A percentile compares a stretch with the other conserved stretches of the same genome.
Conservation (phyloP, 2,797 vertebrate species). For the Premnoplex brunnescens region DNA sequence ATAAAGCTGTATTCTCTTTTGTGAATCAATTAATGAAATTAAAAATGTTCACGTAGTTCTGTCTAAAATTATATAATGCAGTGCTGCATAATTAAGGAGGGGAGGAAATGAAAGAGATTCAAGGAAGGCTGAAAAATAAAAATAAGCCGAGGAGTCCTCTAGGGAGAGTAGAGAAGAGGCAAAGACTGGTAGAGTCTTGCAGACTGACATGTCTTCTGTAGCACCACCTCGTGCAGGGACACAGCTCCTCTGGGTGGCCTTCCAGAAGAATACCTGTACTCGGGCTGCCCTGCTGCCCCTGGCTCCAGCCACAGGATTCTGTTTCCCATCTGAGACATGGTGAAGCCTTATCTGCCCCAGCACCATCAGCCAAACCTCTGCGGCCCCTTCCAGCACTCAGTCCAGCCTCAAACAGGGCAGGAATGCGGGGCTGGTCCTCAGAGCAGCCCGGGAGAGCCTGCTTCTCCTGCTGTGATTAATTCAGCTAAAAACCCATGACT, state of each 20-base stretch:
- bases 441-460: background rate
- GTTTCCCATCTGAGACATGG: background rate
- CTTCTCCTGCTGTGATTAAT: background rate
- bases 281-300: background rate
- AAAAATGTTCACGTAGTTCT: background rate
- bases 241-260: accelerated
- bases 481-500: background rate
- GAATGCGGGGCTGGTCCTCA: background rate
- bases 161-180: background rate
- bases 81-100: background rate
- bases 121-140: constrained; percentile 35
- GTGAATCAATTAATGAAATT: background rate
- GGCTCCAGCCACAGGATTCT: background rate
- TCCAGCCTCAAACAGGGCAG: background rate
- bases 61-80: background rate
- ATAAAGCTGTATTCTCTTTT: background rate
- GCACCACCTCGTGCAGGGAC: accelerated
- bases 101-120: constrained; percentile 47
- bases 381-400: background rate
- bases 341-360: background rate
- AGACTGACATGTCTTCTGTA: background rate
- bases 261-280: background rate
- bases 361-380: background rate
- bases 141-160: constrained; percentile 18
- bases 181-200: background rate